Base-by-base conservation (phyloP, 2,888 invertebrate species). In the Cantharis lateralis region DNA sequence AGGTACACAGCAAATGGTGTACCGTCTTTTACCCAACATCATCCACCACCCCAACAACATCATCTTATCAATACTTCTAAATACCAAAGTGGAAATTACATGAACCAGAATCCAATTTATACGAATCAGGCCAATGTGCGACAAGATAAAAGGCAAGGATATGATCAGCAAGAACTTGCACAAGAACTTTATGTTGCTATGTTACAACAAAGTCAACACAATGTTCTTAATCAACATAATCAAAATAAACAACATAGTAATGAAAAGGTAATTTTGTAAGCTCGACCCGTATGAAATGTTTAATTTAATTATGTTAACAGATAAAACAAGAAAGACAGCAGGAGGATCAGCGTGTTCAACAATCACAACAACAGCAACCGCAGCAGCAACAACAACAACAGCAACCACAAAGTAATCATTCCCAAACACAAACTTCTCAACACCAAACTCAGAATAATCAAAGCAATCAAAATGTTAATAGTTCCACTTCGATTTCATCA, bases 401-500 rank as follows among this genome's bases (percentile, higher is more conserved):
- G 68, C 81, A 80, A 75, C 79, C 76, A 28, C 81, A 80, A 66
- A 80, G 80, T 68, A 81, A 81, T 76, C 81, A 80, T 28, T 74
- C 78, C 62, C 80, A 80, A 76, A 75, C 82, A 10, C 82, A 82
- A 70, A 81, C 82, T n/a, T 82, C 81, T 72, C 68, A 81, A 71
- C 83, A 82, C n/a, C 68, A 75, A 64, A 78, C 81, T 71, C 82
- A 80, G 72, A 81, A 76, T 74, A 82, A 81, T 79, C 81, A 78
- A 79, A 82, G 90, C 84, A 48, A 78, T 15, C 90, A 90, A 84
- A 89, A 89, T 10, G 89, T 90, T 80, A 80, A 79, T 68, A 89
- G 90, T 0, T 86, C 89, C 3, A 88, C 89, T 0, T 85, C 87
- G 0, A 88, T 91, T 90, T 90, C 91, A 1, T 89, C 93, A 0